These are phyloP conservation scores for Drosophila ogumai DNA, from an alignment of 1,140 invertebrate species.

Conservation along the genomic window DNA sequence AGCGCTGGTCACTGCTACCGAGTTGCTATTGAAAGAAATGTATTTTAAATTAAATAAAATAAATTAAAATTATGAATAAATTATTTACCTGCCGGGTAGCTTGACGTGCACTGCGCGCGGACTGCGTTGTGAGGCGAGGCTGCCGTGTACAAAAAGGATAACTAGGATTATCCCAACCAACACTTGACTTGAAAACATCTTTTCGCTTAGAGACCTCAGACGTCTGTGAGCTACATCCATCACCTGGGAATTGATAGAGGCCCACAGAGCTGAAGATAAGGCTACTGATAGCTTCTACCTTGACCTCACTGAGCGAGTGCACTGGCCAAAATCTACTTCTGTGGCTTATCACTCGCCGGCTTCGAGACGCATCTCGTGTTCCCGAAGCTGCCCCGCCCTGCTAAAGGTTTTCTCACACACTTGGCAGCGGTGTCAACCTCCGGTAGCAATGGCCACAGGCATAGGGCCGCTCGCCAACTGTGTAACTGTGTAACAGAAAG, in stretches of 20 bases:
- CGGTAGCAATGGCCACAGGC: conserved; percentile 85
- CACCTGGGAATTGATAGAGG: neutral
- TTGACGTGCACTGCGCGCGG: conserved; percentile 26
- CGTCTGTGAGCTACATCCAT: neutral
- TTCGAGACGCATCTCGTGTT: conserved; percentile 35
- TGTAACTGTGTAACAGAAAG: conserved; percentile 84
- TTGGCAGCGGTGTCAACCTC: conserved; percentile 86
- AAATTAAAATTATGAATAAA: no score
- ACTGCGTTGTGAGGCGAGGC: neutral
- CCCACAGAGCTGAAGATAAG: conserved; percentile 1
- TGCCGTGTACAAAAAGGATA: neutral
- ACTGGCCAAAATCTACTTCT: neutral
- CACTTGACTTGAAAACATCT: conserved; percentile 1
- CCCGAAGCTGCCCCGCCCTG: conserved; percentile 38
- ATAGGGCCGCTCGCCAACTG: conserved; percentile 81
- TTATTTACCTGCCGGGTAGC: conserved; percentile 11
- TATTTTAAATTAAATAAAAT: neutral
- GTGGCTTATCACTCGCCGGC: conserved; percentile 12
- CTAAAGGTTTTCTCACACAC: conserved; percentile 58
- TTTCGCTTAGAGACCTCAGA: neutral
- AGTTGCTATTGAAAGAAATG: neutral
- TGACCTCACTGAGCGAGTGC: neutral
- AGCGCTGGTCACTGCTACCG: conserved; percentile 9
- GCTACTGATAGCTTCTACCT: conserved; percentile 24
- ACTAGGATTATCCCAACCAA: conserved; percentile 6